These are phyloP conservation scores for Phylloscopus whistleri DNA, from an alignment of 2,113 vertebrate genomes.

Conservation along the genomic window DNA sequence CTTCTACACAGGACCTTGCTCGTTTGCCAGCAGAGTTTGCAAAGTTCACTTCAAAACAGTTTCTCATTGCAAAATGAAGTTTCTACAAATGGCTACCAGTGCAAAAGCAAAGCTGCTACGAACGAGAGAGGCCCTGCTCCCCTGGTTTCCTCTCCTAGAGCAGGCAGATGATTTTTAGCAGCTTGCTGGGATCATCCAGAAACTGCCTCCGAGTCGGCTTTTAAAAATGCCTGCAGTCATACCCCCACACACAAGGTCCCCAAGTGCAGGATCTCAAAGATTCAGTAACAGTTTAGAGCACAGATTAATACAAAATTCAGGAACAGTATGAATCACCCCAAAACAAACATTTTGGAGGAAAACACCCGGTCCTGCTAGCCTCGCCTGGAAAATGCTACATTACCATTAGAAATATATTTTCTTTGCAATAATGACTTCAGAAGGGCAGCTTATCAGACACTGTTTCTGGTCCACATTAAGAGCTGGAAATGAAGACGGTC, in stretches of 20 bases:
- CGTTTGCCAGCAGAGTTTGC: too few relatives aligned
- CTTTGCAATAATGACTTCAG: too few relatives aligned
- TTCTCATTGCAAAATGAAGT: background rate
- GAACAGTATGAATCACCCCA: background rate
- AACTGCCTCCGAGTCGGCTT: background rate
- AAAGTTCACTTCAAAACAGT: background rate
- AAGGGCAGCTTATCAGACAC: too few relatives aligned
- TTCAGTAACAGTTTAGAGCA: accelerated
- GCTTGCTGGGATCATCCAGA: background rate
- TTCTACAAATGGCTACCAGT: background rate
- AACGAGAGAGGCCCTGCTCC: background rate
- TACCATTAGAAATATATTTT: too few relatives aligned
- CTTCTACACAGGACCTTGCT: too few relatives aligned
- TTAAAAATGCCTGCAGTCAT: background rate
- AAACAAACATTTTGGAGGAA: background rate
- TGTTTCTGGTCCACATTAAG: too few relatives aligned
- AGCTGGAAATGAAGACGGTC: background rate
- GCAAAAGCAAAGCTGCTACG: background rate
- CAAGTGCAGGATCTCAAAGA: background rate
- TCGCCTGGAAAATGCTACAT: too few relatives aligned
- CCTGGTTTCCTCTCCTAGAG: background rate
- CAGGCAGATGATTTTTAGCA: background rate
- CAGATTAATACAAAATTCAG: background rate
- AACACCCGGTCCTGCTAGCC: too few relatives aligned
- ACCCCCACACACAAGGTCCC: background rate